Base-by-base conservation (phyloP, 2,113 vertebrate species). In the Helogale parvula region DNA sequence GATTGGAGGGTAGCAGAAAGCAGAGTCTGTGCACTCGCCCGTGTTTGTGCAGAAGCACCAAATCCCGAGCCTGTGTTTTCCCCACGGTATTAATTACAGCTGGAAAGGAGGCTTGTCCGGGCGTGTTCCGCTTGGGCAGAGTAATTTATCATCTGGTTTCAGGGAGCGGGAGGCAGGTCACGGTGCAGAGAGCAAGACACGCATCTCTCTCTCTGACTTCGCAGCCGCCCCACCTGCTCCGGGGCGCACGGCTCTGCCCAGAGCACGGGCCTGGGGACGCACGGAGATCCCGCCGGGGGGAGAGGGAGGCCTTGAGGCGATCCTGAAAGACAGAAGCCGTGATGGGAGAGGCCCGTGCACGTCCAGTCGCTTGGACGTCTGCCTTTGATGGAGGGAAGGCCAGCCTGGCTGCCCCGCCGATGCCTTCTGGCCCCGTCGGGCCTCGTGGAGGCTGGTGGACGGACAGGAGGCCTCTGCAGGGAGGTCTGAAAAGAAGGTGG, bases 51-150 rank as follows among this genome's bases (percentile, higher is more conserved):
- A 6, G 5, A 21, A 31, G 63, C 50, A 4, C 50, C 41, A 96
- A 72, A 29, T 16, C 54, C 47, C 10, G 4, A 27, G 96, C 38
- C 52, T 76, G 77, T 81, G 95, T 89, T 95, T 77, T 88, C 96
- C 97, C 97, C 12, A 5, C 96, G 96, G 98, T 77, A 94, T 98
- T 95, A 95, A 98, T 97, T 98, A 96, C 93, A 69, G 95, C 23
- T 33, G 82, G 97, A 92, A 92, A 81, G 93, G 54, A 96, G 85
- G 71, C 96, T 81, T 85, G 94, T 85, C 86, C 13, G 7, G 74
- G 96, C 68, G 0, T n/a, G 96, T 81, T 98, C 89, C 16, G 23
- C 71, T 90, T 31, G 65, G 97, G 85, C 92, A 60, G 85, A 88
- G 96, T 72, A 31, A 96, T 97, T 97, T 91, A 96, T 98, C 95